A percentile compares a stretch with the other conserved stretches of the same genome.
These are phyloP conservation scores for Myotis davidii DNA, from an alignment of 2,113 vertebrate species.

Conservation along the genomic window DNA sequence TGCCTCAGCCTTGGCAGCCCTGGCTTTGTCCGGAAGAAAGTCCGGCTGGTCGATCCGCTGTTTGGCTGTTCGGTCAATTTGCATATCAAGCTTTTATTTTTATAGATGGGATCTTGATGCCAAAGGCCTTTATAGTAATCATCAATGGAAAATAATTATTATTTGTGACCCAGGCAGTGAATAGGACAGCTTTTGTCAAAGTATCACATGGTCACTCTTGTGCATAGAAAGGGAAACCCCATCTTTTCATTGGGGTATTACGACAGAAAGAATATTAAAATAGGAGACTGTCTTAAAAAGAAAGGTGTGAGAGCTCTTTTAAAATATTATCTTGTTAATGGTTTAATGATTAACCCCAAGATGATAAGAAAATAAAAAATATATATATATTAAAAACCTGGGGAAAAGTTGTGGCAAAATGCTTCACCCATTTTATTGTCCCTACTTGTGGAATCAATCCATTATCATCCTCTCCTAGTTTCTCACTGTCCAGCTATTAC, in stretches of 20 bases:
- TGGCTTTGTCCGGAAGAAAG: no score
- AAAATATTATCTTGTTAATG: neutral
- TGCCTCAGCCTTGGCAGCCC: no score
- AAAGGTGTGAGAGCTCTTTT: constrained; percentile 20
- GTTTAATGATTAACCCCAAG: neutral
- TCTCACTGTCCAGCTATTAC: neutral
- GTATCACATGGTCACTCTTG: neutral
- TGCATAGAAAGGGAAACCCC: constrained; percentile 24
- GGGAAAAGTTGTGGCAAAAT: neutral
- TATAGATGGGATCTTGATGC: constrained; percentile 3
- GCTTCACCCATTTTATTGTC: neutral
- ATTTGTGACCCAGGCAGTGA: constrained; percentile 25
- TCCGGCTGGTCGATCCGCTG: fast-evolving
- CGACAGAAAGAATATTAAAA: constrained; percentile 58
- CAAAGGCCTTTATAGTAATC: constrained; percentile 39
- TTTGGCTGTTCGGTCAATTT: no score
- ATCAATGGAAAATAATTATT: constrained; percentile 33
- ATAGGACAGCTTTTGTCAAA: constrained; percentile 44
- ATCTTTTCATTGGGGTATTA: constrained; percentile 39
- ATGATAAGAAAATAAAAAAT: neutral
- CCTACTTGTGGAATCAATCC: neutral
- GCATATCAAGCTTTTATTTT: no score
- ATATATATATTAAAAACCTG: neutral
- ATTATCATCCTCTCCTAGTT: neutral
- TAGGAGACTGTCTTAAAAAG: neutral